phyloP scores from a whole-genome alignment of 2,888 invertebrate genomes.

The Mayetiola destructor region DNA sequence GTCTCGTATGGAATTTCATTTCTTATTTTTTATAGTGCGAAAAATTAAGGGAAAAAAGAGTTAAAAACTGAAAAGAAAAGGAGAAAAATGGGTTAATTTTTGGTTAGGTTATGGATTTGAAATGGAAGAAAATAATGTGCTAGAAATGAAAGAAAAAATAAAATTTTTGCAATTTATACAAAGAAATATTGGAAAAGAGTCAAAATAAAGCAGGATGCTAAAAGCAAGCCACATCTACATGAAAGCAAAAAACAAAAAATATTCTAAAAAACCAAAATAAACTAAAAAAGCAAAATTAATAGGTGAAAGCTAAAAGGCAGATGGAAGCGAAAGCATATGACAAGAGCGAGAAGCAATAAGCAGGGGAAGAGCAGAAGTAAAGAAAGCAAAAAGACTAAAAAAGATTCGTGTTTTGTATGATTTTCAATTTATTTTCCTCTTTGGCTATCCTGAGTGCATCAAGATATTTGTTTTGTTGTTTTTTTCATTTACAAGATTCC shows the following conservation, averaged over 20 bases:
- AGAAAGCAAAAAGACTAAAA: slow-evolving; percentile 7
- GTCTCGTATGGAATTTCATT: neutral
- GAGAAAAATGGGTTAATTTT: neutral
- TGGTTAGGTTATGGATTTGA: neutral
- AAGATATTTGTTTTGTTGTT: too few relatives aligned
- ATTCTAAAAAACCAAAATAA: neutral
- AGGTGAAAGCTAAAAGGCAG: neutral
- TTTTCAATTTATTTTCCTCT: too few relatives aligned
- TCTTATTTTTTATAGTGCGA: too few relatives aligned
- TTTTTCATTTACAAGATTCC: too few relatives aligned
- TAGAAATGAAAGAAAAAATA: neutral
- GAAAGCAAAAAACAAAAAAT: neutral
- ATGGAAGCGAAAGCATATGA: neutral
- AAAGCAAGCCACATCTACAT: neutral
- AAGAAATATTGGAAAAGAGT: neutral
- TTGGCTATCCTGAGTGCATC: too few relatives aligned
- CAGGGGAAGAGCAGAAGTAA: neutral
- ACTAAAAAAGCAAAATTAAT: neutral
- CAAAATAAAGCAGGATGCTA: neutral
- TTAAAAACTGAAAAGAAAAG: slow-evolving; percentile 6
- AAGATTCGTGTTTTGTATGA: too few relatives aligned
- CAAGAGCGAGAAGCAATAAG: neutral
- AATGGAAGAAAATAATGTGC: neutral
- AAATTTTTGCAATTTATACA: neutral
- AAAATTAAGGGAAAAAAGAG: neutral